A percentile compares a stretch with the other conserved stretches of the same genome.
Evolutionary conservation across 1,140 invertebrate species (phyloP).

Genomic region (Macrocentrus cingulum): DNA sequence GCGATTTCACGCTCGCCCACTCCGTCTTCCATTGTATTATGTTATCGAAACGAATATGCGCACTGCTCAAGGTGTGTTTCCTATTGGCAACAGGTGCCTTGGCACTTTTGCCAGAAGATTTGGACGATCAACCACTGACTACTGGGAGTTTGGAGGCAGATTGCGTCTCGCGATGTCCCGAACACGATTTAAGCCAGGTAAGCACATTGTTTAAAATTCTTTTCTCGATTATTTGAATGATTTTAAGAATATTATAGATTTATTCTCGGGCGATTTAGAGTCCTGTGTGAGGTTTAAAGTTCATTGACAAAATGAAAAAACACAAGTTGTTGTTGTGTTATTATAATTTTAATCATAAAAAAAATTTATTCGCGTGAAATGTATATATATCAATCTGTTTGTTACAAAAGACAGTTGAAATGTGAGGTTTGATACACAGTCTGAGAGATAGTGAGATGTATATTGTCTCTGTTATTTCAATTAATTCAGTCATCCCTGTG

Average conservation of each 20-base stretch:
- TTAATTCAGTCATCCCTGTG: too few species aligned
- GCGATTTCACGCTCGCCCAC: conserved; percentile 5
- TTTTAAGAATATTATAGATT: background rate
- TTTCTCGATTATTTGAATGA: conserved; percentile 1
- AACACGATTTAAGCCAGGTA: conserved; percentile 50
- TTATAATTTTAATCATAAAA: conserved; percentile 19
- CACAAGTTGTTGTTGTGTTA: conserved; percentile 2
- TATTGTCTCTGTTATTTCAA: too few species aligned
- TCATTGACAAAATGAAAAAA: conserved; percentile 12
- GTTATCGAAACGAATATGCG: conserved; percentile 48
- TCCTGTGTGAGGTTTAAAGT: conserved; percentile 22
- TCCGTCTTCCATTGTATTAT: conserved; percentile 45
- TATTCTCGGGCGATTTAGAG: too few species aligned
- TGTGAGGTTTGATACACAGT: too few species aligned
- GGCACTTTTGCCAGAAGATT: conserved; percentile 42
- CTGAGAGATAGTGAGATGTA: too few species aligned
- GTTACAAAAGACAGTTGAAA: background rate
- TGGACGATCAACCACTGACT: conserved; percentile 31
- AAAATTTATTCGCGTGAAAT: conserved; percentile 1
- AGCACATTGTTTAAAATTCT: conserved; percentile 15
- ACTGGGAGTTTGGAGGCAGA: conserved; percentile 45
- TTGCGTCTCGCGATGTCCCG: conserved; percentile 49
- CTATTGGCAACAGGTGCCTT: conserved; percentile 36
- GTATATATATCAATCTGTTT: background rate
- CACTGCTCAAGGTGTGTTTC: conserved; percentile 41